A percentile compares a stretch with the other conserved stretches of the same genome.
phyloP scores from a whole-genome alignment of 2,113 vertebrate species.

The Megaptera novaeangliae region DNA sequence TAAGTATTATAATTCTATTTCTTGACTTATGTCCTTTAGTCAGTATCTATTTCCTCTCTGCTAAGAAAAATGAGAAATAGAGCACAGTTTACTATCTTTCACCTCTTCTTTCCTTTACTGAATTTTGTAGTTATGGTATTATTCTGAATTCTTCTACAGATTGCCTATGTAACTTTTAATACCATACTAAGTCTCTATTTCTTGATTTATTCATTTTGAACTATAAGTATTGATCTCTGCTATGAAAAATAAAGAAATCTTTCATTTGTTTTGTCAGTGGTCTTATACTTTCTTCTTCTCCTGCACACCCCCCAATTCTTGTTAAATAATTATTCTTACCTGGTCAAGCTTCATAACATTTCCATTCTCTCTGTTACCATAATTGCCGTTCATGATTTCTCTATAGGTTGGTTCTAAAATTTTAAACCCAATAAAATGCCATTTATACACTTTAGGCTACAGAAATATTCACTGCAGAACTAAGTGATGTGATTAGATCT shows the following conservation, averaged over 20 bases:
- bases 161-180: constrained; percentile 3
- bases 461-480: constrained; percentile 4
- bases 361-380: constrained; percentile 45
- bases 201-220: constrained; percentile 38
- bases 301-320: background rate
- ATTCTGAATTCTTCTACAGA: background rate
- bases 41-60: background rate
- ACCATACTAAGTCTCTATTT: background rate
- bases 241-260: constrained; percentile 42
- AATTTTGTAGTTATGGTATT: background rate
- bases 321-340: constrained; percentile 53
- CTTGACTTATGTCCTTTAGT: background rate
- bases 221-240: constrained; percentile 45
- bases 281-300: constrained; percentile 1
- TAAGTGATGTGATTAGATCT: background rate
- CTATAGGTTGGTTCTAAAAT: constrained; percentile 47
- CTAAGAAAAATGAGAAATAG: background rate
- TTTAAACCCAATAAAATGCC: constrained; percentile 46
- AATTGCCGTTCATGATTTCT: constrained; percentile 46
- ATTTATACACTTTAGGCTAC: constrained; percentile 3
- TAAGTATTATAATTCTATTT: background rate
- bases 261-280: background rate
- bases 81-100: background rate
- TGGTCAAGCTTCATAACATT: constrained; percentile 47
- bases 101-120: background rate